These are phyloP conservation scores for Taeniopygia guttata DNA, from an alignment of 2,797 vertebrate species.

Conservation along the genomic window DNA sequence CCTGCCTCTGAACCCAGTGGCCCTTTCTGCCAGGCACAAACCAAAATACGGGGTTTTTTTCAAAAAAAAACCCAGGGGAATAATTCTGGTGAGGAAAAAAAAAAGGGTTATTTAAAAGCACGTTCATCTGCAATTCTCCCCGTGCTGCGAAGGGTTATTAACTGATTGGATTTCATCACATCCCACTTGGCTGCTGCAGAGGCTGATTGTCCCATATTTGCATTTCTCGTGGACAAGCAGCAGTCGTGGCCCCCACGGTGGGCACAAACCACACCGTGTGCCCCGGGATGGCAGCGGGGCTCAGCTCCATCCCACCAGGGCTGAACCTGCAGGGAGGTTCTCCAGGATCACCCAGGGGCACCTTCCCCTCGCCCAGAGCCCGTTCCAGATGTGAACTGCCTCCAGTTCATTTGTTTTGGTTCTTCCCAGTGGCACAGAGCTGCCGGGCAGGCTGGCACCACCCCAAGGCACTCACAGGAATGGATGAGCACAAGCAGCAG, in stretches of 20 bases:
- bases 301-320: accelerated
- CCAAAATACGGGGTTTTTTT: accelerated
- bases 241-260: accelerated
- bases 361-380: accelerated
- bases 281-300: not conserved
- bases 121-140: not conserved
- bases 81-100: not conserved
- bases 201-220: slow-evolving; percentile 37
- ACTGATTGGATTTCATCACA: slow-evolving; percentile 54
- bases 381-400: not conserved
- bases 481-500: not conserved
- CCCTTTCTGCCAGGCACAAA: not conserved
- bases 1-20: not conserved
- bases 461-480: not conserved
- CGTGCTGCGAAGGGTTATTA: slow-evolving; percentile 22
- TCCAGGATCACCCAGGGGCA: accelerated
- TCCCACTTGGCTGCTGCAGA: not conserved
- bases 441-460: not conserved
- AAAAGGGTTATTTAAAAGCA: not conserved
- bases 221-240: slow-evolving; percentile 22
- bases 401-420: not conserved
- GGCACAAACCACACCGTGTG: accelerated
- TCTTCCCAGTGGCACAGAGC: not conserved
- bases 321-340: no score
- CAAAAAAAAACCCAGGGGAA: not conserved